Evolutionary conservation across 2,113 vertebrate species (phyloP), one percentile per base, ranked within the genome.

Genomic region (Neopipo cinnamomea): DNA sequence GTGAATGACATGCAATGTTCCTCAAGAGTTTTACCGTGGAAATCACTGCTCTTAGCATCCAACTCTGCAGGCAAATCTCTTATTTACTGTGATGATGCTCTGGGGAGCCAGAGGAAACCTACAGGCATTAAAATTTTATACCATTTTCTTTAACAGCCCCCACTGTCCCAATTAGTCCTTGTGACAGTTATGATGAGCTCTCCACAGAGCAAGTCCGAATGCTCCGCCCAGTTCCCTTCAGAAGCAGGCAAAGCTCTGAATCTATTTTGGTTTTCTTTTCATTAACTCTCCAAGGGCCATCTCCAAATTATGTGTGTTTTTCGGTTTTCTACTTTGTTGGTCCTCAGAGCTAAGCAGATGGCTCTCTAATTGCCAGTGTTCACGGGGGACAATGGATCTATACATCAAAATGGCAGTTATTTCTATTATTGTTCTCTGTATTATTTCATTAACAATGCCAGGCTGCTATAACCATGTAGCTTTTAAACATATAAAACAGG

Each of bases 1-100:
- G 42, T 6, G 61, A 72, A 66, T 2, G 52, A 28, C 56, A 24
- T 0, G 0, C 35, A 6, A 31, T 0, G 16, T 16, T 81, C 73
- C 85, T 58, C 65, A 23, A 12, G 66, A 76, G 70, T 42, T 87
- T 42, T 33, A 8, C 25, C 1, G 1, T 20, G 37, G 55, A 91
- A 91, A 62, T 30, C 65, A 3, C 39, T 0, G 53, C 85, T 80
- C n/a, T 61, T 17, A 22, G 65, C 80, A 79, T 20, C 39, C 58
- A 16, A 12, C 84, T 39, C 81, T 49, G 21, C 47, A 68, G 61
- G 33, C 31, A n/a, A 87, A 74, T 31, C 59, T 82, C 74, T 31
- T 25, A 33, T 33, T 92, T 31, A 59, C 53, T 20, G 84, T 24
- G 72, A 65, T 6, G 59, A 50, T 31, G 68, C 80, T 71, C 84